Evolutionary conservation across 2,797 vertebrate genomes (phyloP), one percentile per base, ranked within the genome.

Genomic region (Brotula barbata): DNA sequence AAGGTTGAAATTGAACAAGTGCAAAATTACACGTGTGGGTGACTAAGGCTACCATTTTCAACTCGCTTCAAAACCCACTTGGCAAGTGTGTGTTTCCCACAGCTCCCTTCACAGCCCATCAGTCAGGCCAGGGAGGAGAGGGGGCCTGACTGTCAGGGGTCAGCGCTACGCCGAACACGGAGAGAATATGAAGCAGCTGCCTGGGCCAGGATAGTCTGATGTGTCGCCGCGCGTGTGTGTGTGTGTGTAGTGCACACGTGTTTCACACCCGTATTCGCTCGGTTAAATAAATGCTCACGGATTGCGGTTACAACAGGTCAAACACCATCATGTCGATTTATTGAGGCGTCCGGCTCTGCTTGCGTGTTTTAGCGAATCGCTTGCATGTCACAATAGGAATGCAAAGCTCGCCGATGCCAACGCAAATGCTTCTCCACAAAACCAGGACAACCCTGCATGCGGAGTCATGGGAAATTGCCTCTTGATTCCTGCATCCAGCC

Each of bases 131-230:
- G 64, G 65, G 73, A 73, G 71, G 72, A 79, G 71, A 28, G 51
- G 71, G 77, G 77, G 68, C 64, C 46, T 43, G 75, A 73, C 68
- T 64, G 69, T 80, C 77, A 82, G 72, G 85, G 85, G 85, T 87
- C 86, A 86, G 66, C 1, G 73, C 75, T 57, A 62, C 68, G 40
- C 60, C 16, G 66, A 78, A 68, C 84, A 87, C 16, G 71, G 56
- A 36, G 67, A 69, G 80, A 89, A 89, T 81, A 80, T 60, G 77
- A 87, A 87, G 87, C 86, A 89, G 88, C 83, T 85, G 84, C 72
- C 66, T 34, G 58, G 69, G 73, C 78, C 64, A 47, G 51, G 40
- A 66, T 52, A 60, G 74, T 52, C 73, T 60, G 44, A 68, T 39
- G 39, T 50, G 77, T 72, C 70, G 41, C 59, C 39, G 23, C 54